Conservation (phyloP, 2,888 invertebrate genomes). For the Ennomos quercinarius region DNA sequence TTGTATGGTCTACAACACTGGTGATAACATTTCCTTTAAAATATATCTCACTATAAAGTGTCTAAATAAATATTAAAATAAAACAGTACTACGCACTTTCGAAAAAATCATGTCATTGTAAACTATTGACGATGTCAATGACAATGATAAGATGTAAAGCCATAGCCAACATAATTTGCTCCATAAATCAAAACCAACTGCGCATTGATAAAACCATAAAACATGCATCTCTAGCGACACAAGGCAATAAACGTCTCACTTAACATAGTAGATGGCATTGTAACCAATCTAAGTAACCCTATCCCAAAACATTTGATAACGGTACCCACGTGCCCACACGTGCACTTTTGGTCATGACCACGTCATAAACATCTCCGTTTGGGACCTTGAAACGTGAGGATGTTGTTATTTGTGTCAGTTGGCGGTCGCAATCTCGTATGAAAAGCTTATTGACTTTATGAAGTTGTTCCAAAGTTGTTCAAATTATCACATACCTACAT, state of each 20-base stretch:
- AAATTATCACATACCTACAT: too few relatives aligned
- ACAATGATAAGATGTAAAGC: too few relatives aligned
- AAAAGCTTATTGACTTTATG: too few relatives aligned
- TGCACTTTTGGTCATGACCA: constrained; percentile 55
- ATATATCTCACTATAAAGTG: too few relatives aligned
- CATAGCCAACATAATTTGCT: too few relatives aligned
- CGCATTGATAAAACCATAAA: constrained; percentile 2
- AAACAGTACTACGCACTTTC: too few relatives aligned
- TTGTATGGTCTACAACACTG: too few relatives aligned
- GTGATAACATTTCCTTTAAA: too few relatives aligned
- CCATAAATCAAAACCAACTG: constrained; percentile 1
- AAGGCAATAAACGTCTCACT: constrained; percentile 19
- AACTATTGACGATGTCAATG: too few relatives aligned
- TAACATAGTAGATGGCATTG: constrained; percentile 5
- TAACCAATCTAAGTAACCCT: constrained; percentile 23
- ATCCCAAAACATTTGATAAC: constrained; percentile 52
- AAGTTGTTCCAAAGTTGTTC: too few relatives aligned
- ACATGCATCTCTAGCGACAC: constrained; percentile 8
- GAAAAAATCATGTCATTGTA: too few relatives aligned
- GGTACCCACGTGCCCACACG: constrained; percentile 73
- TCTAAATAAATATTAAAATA: too few relatives aligned
- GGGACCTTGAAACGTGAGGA: constrained; percentile 30
- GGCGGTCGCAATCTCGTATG: constrained; percentile 2
- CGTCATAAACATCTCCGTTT: constrained; percentile 48
- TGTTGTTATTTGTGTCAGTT: constrained; percentile 16